Conservation (phyloP, 2,113 vertebrate species). For the Bubo blakistoni region DNA sequence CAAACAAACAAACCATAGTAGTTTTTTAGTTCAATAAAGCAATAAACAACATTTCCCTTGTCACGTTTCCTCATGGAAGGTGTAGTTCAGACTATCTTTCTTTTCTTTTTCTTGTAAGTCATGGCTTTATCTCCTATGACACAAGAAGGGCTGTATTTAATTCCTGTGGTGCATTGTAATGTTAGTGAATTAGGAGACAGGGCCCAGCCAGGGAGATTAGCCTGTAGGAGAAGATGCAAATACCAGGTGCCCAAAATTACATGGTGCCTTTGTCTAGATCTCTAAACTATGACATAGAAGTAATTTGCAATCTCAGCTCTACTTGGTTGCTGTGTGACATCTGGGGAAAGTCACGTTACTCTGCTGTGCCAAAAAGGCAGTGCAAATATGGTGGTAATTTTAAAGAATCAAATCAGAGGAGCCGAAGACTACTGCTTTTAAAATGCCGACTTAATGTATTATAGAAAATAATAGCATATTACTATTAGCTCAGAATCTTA, state of each 20-base stretch:
- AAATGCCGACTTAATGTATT: not conserved
- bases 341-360: not conserved
- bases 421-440: not conserved
- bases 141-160: not conserved
- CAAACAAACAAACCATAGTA: not conserved
- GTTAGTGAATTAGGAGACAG: not conserved
- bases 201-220: not conserved
- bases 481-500: not conserved
- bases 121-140: not conserved
- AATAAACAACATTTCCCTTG: not conserved
- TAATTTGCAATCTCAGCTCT: not conserved
- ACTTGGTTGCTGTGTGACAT: not conserved
- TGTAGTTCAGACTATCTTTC: not conserved
- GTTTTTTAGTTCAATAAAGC: not conserved
- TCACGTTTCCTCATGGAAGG: not conserved
- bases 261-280: not conserved
- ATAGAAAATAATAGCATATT: not conserved
- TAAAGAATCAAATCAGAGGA: not conserved
- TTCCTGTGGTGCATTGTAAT: not conserved
- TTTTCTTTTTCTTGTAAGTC: not conserved
- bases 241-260: not conserved
- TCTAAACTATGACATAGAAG: not conserved
- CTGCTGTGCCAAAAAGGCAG: not conserved
- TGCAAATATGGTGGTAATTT: not conserved
- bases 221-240: not conserved